Conservation (phyloP, 2,113 vertebrate species). For the Rhizomys pruinosus region DNA sequence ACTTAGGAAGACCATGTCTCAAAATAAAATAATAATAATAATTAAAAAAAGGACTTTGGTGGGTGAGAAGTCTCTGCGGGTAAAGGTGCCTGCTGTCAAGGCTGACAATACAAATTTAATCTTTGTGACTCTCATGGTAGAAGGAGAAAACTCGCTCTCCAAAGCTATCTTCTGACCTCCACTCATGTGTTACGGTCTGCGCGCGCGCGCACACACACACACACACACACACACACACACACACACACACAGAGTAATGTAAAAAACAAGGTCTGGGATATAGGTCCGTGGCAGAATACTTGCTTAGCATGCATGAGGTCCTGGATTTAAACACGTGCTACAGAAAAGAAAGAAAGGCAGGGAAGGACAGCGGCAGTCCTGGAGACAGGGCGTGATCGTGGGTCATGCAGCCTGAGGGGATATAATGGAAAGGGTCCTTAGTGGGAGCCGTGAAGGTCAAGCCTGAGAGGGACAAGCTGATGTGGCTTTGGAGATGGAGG, state of each 20-base stretch:
- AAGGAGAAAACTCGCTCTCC: background rate
- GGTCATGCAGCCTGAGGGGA: background rate
- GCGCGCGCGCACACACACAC: background rate
- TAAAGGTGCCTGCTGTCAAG: background rate
- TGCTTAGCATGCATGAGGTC: no score
- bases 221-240: background rate
- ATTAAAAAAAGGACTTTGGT: background rate
- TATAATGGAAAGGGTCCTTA: no score
- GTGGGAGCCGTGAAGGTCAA: background rate
- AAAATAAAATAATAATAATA: background rate
- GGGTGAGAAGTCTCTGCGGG: background rate
- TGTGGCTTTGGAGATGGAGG: background rate
- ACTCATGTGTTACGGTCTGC: background rate
- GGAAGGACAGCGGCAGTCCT: background rate
- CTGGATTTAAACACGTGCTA: no score
- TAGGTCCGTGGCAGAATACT: background rate
- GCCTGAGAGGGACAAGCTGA: no score
- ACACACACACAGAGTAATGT: background rate
- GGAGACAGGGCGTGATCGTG: background rate
- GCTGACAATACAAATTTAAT: background rate
- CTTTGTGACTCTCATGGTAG: background rate
- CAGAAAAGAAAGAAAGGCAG: background rate
- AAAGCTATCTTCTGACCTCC: background rate
- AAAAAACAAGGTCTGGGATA: background rate
- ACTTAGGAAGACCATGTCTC: background rate